Percentiles rank a stretch among this genome's conserved stretches.
phyloP scores from a whole-genome alignment of 2,113 vertebrate genomes.

The Grammomys dolichurus region DNA sequence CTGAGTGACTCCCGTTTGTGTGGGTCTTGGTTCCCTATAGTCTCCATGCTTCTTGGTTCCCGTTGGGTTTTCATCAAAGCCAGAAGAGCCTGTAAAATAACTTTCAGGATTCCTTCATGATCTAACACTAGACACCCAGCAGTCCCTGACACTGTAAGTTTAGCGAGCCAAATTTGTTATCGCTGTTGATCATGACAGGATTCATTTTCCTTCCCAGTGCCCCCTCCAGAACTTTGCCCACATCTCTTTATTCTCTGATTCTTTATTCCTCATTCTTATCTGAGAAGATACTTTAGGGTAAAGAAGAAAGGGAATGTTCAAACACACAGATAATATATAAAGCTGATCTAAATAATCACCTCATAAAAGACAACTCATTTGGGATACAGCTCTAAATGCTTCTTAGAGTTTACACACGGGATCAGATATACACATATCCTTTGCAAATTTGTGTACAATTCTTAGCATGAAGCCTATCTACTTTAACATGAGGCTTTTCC shows the following conservation, averaged over 20 bases:
- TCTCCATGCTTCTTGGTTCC: neutral
- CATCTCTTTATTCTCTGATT: constrained; percentile 17
- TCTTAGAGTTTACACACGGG: neutral
- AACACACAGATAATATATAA: neutral
- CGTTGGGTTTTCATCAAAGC: neutral
- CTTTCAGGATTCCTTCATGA: constrained; percentile 13
- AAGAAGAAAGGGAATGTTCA: neutral
- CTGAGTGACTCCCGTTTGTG: neutral
- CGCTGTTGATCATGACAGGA: neutral
- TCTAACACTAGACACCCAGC: constrained; percentile 47
- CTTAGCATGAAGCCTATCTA: neutral
- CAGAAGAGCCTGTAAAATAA: constrained; percentile 15
- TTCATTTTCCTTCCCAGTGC: constrained; percentile 26
- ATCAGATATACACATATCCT: neutral
- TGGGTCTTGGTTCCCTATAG: neutral
- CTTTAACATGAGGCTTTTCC: neutral
- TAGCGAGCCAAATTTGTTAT: neutral
- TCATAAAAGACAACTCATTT: constrained; percentile 27
- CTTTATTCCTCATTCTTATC: constrained; percentile 8
- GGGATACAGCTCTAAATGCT: neutral
- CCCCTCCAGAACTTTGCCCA: neutral
- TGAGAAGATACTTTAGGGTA: constrained; percentile 37
- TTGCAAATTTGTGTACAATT: constrained; percentile 2
- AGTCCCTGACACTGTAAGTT: neutral
- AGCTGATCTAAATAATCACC: constrained; percentile 4